These are phyloP conservation scores for Glyphotaelius pellucidus DNA, from an alignment of 2,888 invertebrate genomes.

Conservation along the genomic window DNA sequence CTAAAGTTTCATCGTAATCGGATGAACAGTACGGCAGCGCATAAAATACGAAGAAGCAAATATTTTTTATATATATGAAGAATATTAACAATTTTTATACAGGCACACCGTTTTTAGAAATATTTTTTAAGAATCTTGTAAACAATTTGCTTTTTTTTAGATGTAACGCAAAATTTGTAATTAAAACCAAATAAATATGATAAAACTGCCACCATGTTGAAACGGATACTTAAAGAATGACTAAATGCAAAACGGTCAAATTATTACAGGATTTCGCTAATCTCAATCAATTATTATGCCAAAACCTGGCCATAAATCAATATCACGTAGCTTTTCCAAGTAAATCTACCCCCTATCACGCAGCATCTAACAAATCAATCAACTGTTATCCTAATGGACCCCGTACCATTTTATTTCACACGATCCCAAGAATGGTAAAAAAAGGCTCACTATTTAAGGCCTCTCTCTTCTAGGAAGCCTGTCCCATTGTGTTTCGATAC, in stretches of 20 bases:
- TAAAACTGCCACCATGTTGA: too few species aligned
- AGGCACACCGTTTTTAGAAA: too few species aligned
- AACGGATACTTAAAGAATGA: too few species aligned
- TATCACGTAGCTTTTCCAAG: neutral
- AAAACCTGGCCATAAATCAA: neutral
- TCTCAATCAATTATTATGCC: too few species aligned
- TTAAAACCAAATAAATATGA: too few species aligned
- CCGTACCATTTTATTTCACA: neutral
- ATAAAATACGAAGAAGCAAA: too few species aligned
- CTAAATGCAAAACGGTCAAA: too few species aligned
- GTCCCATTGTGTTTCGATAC: neutral
- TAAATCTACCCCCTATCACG: neutral
- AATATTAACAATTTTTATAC: neutral
- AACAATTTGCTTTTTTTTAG: neutral
- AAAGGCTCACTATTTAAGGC: neutral
- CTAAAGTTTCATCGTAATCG: too few species aligned
- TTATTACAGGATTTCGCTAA: too few species aligned
- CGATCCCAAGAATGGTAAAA: neutral
- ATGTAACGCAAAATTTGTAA: neutral
- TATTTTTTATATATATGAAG: too few species aligned
- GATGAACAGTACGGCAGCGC: too few species aligned
- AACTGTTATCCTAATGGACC: neutral
- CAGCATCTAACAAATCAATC: neutral
- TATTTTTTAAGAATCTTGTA: neutral
- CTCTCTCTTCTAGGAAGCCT: neutral